Conservation (phyloP, 92 coral and sea anemone species). For the Porites evermanni region DNA sequence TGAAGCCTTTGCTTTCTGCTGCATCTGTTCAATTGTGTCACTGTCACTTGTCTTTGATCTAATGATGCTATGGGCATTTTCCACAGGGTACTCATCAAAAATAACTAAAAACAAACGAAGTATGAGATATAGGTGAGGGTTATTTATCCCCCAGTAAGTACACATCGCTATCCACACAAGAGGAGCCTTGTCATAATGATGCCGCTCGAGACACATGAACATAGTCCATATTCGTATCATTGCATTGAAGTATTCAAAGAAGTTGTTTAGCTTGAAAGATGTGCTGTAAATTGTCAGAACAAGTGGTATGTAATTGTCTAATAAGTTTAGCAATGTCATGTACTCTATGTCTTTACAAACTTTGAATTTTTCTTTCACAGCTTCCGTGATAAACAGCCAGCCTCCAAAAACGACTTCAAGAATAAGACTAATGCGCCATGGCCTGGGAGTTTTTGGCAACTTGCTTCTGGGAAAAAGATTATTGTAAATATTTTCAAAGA, state of each 20-base stretch:
- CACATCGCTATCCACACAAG: slow-evolving; percentile 50
- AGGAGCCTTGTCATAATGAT: slow-evolving; percentile 61
- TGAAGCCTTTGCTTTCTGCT: slow-evolving; percentile 28
- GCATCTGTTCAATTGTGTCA: slow-evolving; percentile 32
- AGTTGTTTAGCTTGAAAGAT: slow-evolving; percentile 30
- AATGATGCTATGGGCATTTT: slow-evolving; percentile 48
- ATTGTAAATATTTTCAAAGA: neutral
- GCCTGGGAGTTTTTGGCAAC: neutral
- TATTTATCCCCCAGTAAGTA: slow-evolving; percentile 27
- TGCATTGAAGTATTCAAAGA: slow-evolving; percentile 37
- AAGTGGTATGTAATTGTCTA: too few relatives aligned
- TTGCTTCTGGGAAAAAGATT: neutral
- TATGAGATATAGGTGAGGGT: slow-evolving; percentile 9
- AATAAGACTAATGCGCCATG: too few relatives aligned
- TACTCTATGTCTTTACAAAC: neutral
- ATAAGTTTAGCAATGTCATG: neutral
- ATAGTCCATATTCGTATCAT: slow-evolving; percentile 53
- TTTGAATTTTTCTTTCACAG: neutral
- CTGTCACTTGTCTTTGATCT: slow-evolving; percentile 33
- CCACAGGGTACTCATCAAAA: neutral
- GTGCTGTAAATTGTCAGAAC: slow-evolving; percentile 1
- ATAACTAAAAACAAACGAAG: neutral
- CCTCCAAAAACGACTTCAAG: too few relatives aligned
- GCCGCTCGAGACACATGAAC: slow-evolving; percentile 48
- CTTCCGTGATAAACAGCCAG: neutral